Base-by-base conservation (phyloP, 2,888 invertebrate genomes). In the Lucinisca nassula region DNA sequence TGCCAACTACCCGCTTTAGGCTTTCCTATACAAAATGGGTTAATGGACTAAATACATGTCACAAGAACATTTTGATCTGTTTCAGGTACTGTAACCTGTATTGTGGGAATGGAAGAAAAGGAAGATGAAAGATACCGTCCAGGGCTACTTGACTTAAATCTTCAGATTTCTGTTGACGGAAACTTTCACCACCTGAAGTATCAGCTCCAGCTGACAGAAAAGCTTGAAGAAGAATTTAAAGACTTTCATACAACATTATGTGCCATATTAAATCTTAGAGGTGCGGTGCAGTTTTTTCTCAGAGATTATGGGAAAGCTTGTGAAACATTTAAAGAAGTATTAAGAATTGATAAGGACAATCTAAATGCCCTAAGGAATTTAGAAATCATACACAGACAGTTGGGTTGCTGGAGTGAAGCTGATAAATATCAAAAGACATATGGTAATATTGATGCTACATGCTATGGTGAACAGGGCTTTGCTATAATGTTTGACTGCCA, bases 401-500 rank as follows among this genome's bases (percentile, higher is more conserved):
- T 67, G 21, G 67, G 67, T 8, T 21, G 17, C 24, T 67, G 67
- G 67, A 35, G 10, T 35, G 35, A 35, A 35, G 67, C 67, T 35
- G 67, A 35, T 67, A 4, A 67, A 67, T 67, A 67, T 30, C 14
- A 35, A 6, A 67, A 67, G 4, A 8, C 6, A 12, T 32, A 32
- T 67, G 8, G 6, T 40, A 14, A 6, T 10, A 10, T 14, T 10
- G 35, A 35, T 14, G 35, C 67, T 2, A 67, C 67, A 14, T 67
- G 21, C 17, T 67, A n/a, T 14, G 67, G 67, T 12, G 67, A 67
- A 24, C 67, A 67, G 35, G 67, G 67, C 4, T 67, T 67, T 67
- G 67, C 67, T 3, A 35, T 67, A 35, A 67, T 67, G 67, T 67
- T 67, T 67, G 67, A 67, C 21, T 67, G 67, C 35, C 67, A 67